Percentiles rank a stretch among this genome's conserved stretches.
Conservation (phyloP, 37 sponge, comb jelly and placozoan species). For the Geodia barretti region DNA sequence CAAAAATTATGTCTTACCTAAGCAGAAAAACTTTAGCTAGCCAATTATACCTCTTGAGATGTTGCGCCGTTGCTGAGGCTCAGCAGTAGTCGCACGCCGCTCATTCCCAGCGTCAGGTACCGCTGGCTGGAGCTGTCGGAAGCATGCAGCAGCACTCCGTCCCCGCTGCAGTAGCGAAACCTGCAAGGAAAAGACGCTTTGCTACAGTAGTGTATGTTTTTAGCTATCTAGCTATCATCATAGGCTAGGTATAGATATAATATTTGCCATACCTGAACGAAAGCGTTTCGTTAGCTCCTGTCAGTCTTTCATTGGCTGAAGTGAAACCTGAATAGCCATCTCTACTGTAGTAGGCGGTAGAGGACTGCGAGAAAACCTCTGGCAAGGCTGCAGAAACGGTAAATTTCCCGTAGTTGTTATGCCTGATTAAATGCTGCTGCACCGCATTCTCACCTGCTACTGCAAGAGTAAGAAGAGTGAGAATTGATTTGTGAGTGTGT, state of each 20-base stretch:
- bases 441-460: too few species aligned
- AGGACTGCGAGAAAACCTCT: too few species aligned
- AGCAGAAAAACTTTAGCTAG: neutral
- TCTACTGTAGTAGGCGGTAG: neutral
- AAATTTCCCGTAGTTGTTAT: too few species aligned
- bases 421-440: too few species aligned
- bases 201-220: too few species aligned
- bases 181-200: slow-evolving; percentile 1
- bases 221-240: too few species aligned
- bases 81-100: slow-evolving; percentile 1
- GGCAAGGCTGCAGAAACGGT: neutral
- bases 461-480: too few species aligned
- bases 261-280: neutral
- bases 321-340: slow-evolving; percentile 6
- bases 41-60: slow-evolving; percentile 26
- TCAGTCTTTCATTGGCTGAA: neutral
- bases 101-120: slow-evolving; percentile 56
- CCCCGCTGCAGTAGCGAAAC: slow-evolving; percentile 26
- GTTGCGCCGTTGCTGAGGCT: slow-evolving; percentile 13
- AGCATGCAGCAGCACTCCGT: slow-evolving; percentile 33
- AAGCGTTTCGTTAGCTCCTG: slow-evolving; percentile 9
- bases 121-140: neutral
- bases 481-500: too few species aligned
- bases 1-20: too few species aligned
- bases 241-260: too few species aligned